phyloP scores from a whole-genome alignment of 2,888 invertebrate species.

The Ditula angustiorana region DNA sequence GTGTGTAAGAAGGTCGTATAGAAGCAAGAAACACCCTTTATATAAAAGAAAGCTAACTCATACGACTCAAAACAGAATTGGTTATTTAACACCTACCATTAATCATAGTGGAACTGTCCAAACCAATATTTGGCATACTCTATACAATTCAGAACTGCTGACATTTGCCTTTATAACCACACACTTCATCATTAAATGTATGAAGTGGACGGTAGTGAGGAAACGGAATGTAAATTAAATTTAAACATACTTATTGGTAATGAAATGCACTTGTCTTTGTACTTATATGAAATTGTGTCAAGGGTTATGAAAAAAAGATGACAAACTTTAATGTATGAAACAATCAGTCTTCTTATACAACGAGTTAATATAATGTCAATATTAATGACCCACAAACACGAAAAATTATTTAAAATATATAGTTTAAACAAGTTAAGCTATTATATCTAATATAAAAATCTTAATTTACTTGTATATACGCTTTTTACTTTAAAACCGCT shows the following conservation, averaged over 20 bases:
- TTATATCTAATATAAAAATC: no score
- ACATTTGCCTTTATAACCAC: constrained; percentile 14
- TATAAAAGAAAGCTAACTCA: constrained; percentile 7
- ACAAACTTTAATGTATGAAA: not conserved
- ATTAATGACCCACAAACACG: no score
- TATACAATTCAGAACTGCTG: not conserved
- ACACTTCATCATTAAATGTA: not conserved
- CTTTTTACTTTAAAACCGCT: no score
- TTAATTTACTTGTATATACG: no score
- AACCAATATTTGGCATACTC: constrained; percentile 17
- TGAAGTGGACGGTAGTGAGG: not conserved
- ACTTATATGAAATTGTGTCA: not conserved
- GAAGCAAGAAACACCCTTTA: not conserved
- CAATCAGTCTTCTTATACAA: not conserved
- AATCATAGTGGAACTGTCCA: constrained; percentile 6
- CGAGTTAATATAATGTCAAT: no score
- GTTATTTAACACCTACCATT: constrained; percentile 7
- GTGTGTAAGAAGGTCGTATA: not conserved
- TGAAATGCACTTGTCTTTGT: not conserved
- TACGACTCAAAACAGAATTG: not conserved
- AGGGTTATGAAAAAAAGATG: not conserved
- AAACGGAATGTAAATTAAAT: constrained; percentile 1
- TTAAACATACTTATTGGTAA: not conserved
- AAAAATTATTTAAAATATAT: no score
- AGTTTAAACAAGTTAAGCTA: no score